Percentiles rank a stretch among this genome's conserved stretches.
Evolutionary conservation across 1,140 invertebrate genomes (phyloP).

Genomic region (Dolichoris vasculosae): DNA sequence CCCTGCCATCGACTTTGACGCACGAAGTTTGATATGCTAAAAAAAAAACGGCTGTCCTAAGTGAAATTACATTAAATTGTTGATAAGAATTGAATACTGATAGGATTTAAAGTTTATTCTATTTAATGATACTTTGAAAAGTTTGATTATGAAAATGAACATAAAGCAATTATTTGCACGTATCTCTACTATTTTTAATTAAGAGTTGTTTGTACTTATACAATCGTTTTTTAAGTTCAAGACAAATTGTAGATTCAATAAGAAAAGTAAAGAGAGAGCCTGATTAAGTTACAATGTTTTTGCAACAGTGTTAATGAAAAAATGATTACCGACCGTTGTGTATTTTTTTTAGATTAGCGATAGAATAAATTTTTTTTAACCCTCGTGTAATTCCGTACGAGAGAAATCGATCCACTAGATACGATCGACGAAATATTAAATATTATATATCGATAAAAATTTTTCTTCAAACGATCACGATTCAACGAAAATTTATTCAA

Average conservation of each 20-base stretch:
- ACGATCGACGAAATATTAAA: neutral
- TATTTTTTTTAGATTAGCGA: neutral
- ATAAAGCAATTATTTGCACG: constrained; percentile 1
- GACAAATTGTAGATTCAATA: no score
- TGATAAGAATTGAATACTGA: neutral
- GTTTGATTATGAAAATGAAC: constrained; percentile 5
- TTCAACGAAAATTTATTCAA: no score
- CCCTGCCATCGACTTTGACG: neutral
- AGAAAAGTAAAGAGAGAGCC: no score
- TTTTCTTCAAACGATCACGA: no score
- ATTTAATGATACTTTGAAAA: neutral
- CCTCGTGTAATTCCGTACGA: neutral
- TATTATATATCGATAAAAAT: neutral
- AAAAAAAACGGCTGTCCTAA: neutral
- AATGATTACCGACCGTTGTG: neutral
- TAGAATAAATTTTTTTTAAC: neutral
- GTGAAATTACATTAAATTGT: neutral
- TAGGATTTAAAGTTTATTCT: neutral
- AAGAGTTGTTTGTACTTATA: neutral
- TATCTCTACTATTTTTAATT: neutral
- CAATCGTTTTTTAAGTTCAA: neutral
- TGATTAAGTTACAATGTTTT: no score
- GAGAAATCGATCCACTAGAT: neutral
- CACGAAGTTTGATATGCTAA: no score
- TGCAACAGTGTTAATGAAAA: no score